These are phyloP conservation scores for Morpho deidamia DNA, from an alignment of 2,888 invertebrate species.

Conservation along the genomic window DNA sequence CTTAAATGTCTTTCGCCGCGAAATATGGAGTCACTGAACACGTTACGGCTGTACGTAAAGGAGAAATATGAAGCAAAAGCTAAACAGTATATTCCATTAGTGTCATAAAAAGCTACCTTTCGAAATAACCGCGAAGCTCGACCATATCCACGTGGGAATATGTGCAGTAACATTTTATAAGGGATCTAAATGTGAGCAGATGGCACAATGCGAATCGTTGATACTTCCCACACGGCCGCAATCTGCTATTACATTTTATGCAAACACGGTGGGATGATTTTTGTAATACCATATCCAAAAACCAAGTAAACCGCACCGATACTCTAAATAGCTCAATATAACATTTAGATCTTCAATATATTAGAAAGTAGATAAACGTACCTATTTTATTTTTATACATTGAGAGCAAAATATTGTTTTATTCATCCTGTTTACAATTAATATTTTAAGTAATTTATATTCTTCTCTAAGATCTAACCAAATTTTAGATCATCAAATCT, in stretches of 20 bases:
- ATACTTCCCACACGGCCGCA: conserved; percentile 62
- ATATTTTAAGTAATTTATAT: too few relatives aligned
- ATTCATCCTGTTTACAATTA: too few relatives aligned
- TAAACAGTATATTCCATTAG: conserved; percentile 71
- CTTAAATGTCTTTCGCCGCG: neutral
- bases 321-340: conserved; percentile 6
- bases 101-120: conserved; percentile 69
- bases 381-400: too few relatives aligned
- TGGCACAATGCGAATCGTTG: conserved; percentile 69
- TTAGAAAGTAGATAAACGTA: too few relatives aligned
- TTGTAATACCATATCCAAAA: conserved; percentile 48
- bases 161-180: conserved; percentile 76
- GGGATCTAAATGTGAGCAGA: conserved; percentile 75
- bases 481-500: too few relatives aligned
- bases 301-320: conserved; percentile 13
- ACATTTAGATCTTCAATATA: too few relatives aligned
- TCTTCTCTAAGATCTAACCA: too few relatives aligned
- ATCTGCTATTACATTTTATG: conserved; percentile 74
- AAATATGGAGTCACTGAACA: conserved; percentile 19
- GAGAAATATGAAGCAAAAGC: conserved; percentile 52
- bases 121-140: conserved; percentile 62
- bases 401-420: too few relatives aligned
- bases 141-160: conserved; percentile 70
- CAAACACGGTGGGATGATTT: conserved; percentile 65
- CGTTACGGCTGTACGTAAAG: conserved; percentile 35